Conservation (phyloP, 1,140 invertebrate species). For the Drosophila parvula region DNA sequence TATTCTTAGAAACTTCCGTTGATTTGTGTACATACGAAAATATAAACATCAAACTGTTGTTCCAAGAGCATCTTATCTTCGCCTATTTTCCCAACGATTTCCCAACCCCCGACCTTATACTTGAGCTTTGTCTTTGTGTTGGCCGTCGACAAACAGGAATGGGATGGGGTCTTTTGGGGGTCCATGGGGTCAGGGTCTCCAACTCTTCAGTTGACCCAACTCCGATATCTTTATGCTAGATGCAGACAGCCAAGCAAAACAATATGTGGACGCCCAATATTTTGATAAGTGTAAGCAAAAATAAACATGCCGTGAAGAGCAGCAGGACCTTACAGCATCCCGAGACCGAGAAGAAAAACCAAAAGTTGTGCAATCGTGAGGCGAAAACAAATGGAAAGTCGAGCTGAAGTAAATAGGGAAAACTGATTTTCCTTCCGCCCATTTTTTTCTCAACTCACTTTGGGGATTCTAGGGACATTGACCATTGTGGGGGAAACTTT, state of each 20-base stretch:
- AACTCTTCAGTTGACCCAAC: conserved; percentile 36
- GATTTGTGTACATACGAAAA: conserved; percentile 4
- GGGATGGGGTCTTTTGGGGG: neutral
- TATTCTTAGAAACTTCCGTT: neutral
- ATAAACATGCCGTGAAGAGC: conserved; percentile 73
- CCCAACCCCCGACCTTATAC: neutral
- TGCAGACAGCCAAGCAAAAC: conserved; percentile 57
- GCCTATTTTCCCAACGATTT: neutral
- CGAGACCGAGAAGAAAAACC: conserved; percentile 28
- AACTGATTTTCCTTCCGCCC: conserved; percentile 29
- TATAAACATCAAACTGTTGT: conserved; percentile 13
- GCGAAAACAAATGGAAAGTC: conserved; percentile 51
- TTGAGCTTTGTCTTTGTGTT: conserved; percentile 35
- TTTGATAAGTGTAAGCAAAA: conserved; percentile 82
- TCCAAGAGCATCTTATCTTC: conserved; percentile 23
- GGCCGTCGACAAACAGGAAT: conserved; percentile 9
- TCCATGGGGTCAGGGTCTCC: conserved; percentile 15
- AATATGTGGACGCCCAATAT: conserved; percentile 77
- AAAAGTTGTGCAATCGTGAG: conserved; percentile 51
- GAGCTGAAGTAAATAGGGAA: conserved; percentile 37
- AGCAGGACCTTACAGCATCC: conserved; percentile 23
- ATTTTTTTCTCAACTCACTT: neutral
- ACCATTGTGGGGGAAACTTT: conserved; percentile 59
- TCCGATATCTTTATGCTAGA: conserved; percentile 69
- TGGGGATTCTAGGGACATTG: conserved; percentile 39